Percentiles rank a stretch among this genome's conserved stretches.
These are phyloP conservation scores for Nematolebias whitei DNA, from an alignment of 2,113 vertebrate genomes.

Conservation along the genomic window DNA sequence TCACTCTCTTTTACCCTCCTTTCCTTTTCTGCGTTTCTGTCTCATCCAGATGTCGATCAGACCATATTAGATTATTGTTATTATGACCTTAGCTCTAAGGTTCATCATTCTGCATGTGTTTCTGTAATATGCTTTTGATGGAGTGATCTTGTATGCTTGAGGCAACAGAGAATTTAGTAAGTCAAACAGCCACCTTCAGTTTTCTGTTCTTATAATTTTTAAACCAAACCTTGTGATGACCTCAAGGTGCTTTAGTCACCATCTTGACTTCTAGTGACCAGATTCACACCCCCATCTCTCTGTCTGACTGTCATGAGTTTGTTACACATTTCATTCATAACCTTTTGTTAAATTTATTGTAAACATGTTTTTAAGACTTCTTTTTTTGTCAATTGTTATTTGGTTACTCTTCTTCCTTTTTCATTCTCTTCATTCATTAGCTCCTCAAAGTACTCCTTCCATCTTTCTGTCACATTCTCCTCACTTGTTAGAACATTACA, in stretches of 20 bases:
- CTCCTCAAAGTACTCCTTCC: too few relatives aligned
- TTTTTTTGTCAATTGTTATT: too few relatives aligned
- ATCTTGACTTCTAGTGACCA: conserved; percentile 16
- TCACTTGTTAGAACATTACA: too few relatives aligned
- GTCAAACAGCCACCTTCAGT: conserved; percentile 3
- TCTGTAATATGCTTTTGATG: background rate
- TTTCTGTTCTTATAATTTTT: conserved; percentile 12
- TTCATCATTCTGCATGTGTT: background rate
- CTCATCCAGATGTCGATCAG: background rate
- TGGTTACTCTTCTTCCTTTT: too few relatives aligned
- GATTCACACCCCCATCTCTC: conserved; percentile 11
- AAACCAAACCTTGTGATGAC: conserved; percentile 32
- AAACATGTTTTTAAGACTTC: too few relatives aligned
- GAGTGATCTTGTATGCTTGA: conserved; percentile 1
- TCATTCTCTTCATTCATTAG: too few relatives aligned
- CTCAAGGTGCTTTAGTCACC: conserved; percentile 39
- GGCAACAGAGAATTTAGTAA: background rate
- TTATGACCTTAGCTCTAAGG: background rate
- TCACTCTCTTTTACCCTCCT: background rate
- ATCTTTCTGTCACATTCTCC: too few relatives aligned
- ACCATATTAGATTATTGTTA: conserved; percentile 11
- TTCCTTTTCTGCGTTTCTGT: background rate
- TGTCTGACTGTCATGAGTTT: too few relatives aligned
- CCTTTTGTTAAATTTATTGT: too few relatives aligned
- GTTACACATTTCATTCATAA: too few relatives aligned